phyloP scores from a whole-genome alignment of 2,888 invertebrate genomes.

The Melieria picta region DNA sequence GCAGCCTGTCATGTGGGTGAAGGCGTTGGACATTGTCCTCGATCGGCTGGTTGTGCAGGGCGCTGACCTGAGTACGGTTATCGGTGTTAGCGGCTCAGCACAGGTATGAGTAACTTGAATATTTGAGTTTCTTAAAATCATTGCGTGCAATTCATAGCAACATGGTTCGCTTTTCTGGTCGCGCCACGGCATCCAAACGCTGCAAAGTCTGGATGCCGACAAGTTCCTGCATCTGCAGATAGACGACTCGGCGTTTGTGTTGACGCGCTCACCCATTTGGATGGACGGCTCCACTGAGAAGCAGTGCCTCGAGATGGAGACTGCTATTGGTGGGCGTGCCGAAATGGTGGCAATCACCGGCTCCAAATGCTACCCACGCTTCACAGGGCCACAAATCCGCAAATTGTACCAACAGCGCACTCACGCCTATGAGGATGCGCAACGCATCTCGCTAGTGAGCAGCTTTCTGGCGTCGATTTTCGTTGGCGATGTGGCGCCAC shows the following conservation, averaged over 20 bases:
- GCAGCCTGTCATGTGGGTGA: conserved; percentile 94
- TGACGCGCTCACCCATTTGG: conserved; percentile 90
- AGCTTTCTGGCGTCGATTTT: conserved; percentile 92
- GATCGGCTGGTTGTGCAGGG: conserved; percentile 83
- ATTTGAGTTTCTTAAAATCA: not conserved
- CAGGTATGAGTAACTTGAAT: conserved; percentile 72
- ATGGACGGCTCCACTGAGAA: conserved; percentile 79
- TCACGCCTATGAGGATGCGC: conserved; percentile 78
- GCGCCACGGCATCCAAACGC: conserved; percentile 74
- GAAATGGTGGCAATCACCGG: conserved; percentile 63
- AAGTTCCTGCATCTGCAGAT: conserved; percentile 87
- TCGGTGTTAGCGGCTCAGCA: conserved; percentile 88
- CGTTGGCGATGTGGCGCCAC: conserved; percentile 86
- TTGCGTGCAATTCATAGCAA: conserved; percentile 74
- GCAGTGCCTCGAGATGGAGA: conserved; percentile 75
- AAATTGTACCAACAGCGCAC: conserved; percentile 81
- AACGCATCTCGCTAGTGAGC: conserved; percentile 91
- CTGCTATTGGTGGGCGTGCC: conserved; percentile 75
- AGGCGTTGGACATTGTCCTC: conserved; percentile 91
- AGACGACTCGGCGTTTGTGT: conserved; percentile 78
- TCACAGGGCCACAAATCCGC: conserved; percentile 93
- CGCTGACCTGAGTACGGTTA: conserved; percentile 84
- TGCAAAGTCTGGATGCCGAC: conserved; percentile 75
- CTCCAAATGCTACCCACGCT: conserved; percentile 68
- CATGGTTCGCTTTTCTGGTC: conserved; percentile 98